Base-by-base conservation (phyloP, 2,113 vertebrate species). In the Excalfactoria chinensis region DNA sequence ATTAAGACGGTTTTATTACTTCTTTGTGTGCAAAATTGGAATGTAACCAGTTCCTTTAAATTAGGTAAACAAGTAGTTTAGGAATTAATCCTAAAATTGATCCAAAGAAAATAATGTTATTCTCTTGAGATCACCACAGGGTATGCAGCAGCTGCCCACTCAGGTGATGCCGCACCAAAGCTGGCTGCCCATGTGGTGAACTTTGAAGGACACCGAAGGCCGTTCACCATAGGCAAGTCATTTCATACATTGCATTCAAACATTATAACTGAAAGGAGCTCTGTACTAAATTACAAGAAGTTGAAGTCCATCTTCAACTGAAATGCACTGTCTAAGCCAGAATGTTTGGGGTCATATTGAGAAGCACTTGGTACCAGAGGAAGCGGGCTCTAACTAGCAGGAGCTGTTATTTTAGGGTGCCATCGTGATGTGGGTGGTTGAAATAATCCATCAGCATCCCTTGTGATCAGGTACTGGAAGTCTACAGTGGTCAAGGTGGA, bases 11-110 rank as follows among this genome's bases (percentile, higher is more conserved):
- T 91, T 88, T 96, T 82, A 70, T 93, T 95, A 67, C 75, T 81
- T 95, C 88, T 86, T 90, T 93, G 80, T 79, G 71, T 84, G 40
- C 81, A 92, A 95, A 97, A 93, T 28, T 80, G 93, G 82, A 95
- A 96, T 72, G 51, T 43, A 96, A 94, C 71, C 84, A 91, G 56
- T 73, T 87, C 81, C 74, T 87, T 78, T 89, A 86, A 93, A 89
- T 92, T 94, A 78, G 87, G 87, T 77, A 94, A 97, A 94, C 55
- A 95, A 64, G 43, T 62, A 90, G 58, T 88, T 82, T 83, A 87
- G 60, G 48, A 92, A 87, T 74, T 80, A 87, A 88, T 55, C 11
- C 37, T 80, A 63, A 70, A 58, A 90, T 55, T 63, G 5, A 67
- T 74, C 44, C n/a, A 58, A 75, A 48, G 26, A 63, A 81, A 90